phyloP scores from a whole-genome alignment of 2,888 invertebrate genomes.

The Ptychoptera contaminata region DNA sequence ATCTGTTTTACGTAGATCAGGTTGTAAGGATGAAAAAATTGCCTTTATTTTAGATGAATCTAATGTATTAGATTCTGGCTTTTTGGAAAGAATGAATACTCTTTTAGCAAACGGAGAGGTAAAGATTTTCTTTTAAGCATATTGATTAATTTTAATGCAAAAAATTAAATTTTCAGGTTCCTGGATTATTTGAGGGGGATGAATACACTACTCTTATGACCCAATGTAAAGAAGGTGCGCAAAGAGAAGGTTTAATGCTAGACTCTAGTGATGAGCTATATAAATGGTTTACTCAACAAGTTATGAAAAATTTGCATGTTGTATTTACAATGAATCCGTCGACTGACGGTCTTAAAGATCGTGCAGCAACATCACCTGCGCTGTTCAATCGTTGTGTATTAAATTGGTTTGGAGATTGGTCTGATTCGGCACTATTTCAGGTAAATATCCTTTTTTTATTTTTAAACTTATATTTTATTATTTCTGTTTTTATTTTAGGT shows the following conservation, averaged over 20 bases:
- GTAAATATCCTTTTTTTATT: too few relatives aligned
- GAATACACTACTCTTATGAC: constrained; percentile 99
- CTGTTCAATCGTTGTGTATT: constrained; percentile 97
- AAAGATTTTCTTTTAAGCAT: constrained; percentile 12
- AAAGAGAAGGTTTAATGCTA: constrained; percentile 93
- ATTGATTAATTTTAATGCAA: not conserved
- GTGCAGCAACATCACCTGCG: constrained; percentile 97
- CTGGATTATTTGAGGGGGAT: constrained; percentile 88
- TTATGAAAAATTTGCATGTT: constrained; percentile 97
- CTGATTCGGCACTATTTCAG: constrained; percentile 86
- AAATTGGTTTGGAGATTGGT: constrained; percentile 99
- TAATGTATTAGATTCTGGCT: constrained; percentile 95
- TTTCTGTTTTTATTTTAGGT: constrained; percentile 27
- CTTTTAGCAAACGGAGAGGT: constrained; percentile 93
- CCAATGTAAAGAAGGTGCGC: constrained; percentile 98
- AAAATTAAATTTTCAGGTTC: constrained; percentile 39
- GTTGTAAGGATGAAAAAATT: constrained; percentile 94
- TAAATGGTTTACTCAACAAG: constrained; percentile 99
- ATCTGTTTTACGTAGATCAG: constrained; percentile 67
- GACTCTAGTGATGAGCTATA: constrained; percentile 97
- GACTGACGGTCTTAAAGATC: constrained; percentile 92
- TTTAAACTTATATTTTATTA: too few relatives aligned
- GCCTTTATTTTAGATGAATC: constrained; percentile 99
- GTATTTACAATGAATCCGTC: constrained; percentile 99
- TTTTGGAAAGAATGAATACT: constrained; percentile 98